Conservation (phyloP, 2,888 invertebrate species). For the Pseudococcus jackbeardsleyi region DNA sequence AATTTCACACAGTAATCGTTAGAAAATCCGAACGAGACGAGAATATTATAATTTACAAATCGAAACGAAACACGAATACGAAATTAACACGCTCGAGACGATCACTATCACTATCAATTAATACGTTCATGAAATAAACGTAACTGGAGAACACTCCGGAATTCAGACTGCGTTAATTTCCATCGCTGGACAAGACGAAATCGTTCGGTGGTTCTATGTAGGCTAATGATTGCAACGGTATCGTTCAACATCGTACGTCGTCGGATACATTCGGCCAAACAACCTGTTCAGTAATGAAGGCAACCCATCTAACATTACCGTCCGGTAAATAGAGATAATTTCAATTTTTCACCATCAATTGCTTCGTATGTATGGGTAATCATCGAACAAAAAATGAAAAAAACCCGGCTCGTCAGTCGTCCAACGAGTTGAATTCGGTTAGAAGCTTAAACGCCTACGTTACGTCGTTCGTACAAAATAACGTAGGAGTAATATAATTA, state of each 20-base stretch:
- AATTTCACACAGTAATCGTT: not conserved
- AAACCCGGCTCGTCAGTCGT: not conserved
- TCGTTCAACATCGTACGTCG: not conserved
- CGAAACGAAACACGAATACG: not conserved
- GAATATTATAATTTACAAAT: not conserved
- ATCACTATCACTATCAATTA: constrained; percentile 59
- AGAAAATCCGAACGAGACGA: not conserved
- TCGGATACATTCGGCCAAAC: constrained; percentile 35
- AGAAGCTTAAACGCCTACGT: constrained; percentile 55
- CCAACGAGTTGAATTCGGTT: constrained; percentile 6
- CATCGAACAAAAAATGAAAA: not conserved
- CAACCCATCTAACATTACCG: constrained; percentile 45
- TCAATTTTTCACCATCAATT: constrained; percentile 18
- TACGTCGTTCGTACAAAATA: constrained; percentile 31
- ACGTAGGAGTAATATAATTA: constrained; percentile 63
- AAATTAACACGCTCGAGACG: constrained; percentile 29
- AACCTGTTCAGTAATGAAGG: constrained; percentile 59
- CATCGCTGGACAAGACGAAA: constrained; percentile 55
- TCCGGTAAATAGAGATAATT: constrained; percentile 44
- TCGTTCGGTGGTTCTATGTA: constrained; percentile 56
- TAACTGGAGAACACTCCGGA: constrained; percentile 36
- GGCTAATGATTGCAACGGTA: constrained; percentile 15
- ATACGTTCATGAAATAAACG: constrained; percentile 10
- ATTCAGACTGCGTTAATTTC: constrained; percentile 49
- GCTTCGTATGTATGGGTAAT: not conserved